phyloP scores from a whole-genome alignment of 92 coral and sea anemone genomes.

The Palythoa grandiflora region DNA sequence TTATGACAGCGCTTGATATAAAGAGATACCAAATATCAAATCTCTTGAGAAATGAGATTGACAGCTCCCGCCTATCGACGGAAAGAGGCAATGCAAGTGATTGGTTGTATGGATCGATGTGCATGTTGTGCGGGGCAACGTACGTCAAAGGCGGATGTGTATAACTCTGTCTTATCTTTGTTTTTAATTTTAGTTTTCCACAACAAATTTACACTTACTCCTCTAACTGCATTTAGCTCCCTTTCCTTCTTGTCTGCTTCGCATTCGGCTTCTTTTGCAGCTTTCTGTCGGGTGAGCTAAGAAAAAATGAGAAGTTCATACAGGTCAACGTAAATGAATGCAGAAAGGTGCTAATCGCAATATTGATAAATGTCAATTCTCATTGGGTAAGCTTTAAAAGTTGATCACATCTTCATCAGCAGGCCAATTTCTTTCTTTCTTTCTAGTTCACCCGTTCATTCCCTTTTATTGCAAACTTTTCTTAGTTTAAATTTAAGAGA shows the following conservation, averaged over 20 bases:
- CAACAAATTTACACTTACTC: slow-evolving; percentile 59
- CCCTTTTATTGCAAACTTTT: no score
- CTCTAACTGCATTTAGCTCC: slow-evolving; percentile 68
- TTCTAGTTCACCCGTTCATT: no score
- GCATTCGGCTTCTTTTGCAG: slow-evolving; percentile 81
- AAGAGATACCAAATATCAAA: no score
- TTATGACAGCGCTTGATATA: neutral
- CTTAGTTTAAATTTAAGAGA: no score
- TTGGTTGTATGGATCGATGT: neutral
- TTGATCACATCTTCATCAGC: no score
- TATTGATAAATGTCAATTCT: no score
- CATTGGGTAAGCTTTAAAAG: no score
- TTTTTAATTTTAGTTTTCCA: neutral
- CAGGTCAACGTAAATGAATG: no score
- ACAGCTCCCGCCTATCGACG: neutral
- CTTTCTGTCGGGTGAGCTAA: slow-evolving; percentile 75
- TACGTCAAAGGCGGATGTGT: neutral
- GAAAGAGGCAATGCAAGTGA: neutral
- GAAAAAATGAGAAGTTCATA: neutral
- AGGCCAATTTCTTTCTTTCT: no score
- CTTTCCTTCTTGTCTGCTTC: slow-evolving; percentile 78
- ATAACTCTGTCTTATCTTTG: neutral
- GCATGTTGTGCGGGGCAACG: neutral
- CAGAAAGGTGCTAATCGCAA: no score
- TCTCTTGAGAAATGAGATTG: no score